Base-by-base conservation (phyloP, 2,113 vertebrate species). In the Prochilodus magdalenae region DNA sequence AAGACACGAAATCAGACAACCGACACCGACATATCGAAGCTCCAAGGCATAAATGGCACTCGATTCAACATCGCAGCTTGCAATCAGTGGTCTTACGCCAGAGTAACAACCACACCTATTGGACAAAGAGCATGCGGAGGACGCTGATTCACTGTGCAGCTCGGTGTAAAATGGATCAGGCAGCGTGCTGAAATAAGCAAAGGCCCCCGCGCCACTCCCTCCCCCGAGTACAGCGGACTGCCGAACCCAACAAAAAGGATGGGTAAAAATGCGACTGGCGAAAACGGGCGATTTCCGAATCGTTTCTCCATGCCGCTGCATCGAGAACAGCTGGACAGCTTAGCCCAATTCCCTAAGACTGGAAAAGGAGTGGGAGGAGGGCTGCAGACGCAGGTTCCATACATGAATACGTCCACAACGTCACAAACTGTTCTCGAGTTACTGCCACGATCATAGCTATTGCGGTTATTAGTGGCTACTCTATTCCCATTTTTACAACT, bases 211-310 rank as follows among this genome's bases (percentile, higher is more conserved):
- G 20, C 10, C 30, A n/a, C n/a, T n/a, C 30, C 29, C 78, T 83
- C 86, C 73, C 88, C 89, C 86, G n/a, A n/a, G n/a, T n/a, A n/a
- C n/a, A n/a, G 75, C 51, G 51, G 66, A 82, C 73, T 70, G 82
- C 73, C 26, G 78, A 86, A 81, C 70, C 72, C 15, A 83, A 63
- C 27, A 73, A 87, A 90, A 85, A 89, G 80, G 27, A 62, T 66
- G 62, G 10, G 81, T 62, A 83, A 87, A 87, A 76, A 89, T 72
- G 51, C 69, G 71, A 73, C 77, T 81, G 69, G 72, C 30, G 40
- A 88, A 36, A 88, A 87, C 63, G 71, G 78, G 84, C 86, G 79
- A 77, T 85, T 84, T 81, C 81, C 76, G 78, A 80, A 88, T 88
- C 88, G 66, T 73, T 78, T 77, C 81, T 51, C 59, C 13, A 51